These are phyloP conservation scores for Paraplagusia blochii DNA, from an alignment of 2,113 vertebrate genomes.

Conservation along the genomic window DNA sequence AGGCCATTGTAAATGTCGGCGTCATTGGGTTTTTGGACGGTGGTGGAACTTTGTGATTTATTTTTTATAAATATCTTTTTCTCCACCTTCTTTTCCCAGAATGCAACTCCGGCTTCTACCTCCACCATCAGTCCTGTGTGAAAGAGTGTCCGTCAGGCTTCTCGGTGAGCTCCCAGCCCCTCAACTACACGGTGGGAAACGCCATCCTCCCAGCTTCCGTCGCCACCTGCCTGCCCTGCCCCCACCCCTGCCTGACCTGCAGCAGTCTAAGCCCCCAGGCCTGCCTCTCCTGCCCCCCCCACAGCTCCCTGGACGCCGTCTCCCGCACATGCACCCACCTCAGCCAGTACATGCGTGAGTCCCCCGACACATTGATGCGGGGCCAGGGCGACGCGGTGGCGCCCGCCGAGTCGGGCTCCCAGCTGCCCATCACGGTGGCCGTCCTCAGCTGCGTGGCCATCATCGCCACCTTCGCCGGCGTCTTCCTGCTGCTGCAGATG, in stretches of 20 bases:
- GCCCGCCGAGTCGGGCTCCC: slow-evolving; percentile 53
- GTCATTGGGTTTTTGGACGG: no score
- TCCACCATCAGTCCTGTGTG: slow-evolving; percentile 88
- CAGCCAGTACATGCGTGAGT: slow-evolving; percentile 87
- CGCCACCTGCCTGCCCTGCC: slow-evolving; percentile 84
- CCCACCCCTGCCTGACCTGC: slow-evolving; percentile 85
- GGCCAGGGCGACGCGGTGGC: background rate
- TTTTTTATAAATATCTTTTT: slow-evolving; percentile 11
- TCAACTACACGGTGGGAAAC: slow-evolving; percentile 80
- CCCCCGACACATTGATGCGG: slow-evolving; percentile 67
- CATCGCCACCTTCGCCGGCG: slow-evolving; percentile 79
- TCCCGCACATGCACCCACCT: slow-evolving; percentile 83
- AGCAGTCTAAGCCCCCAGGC: slow-evolving; percentile 74
- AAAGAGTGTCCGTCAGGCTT: slow-evolving; percentile 84
- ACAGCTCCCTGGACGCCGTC: slow-evolving; percentile 81
- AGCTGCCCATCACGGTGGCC: slow-evolving; percentile 80
- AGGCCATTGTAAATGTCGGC: no score
- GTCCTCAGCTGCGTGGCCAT: slow-evolving; percentile 90
- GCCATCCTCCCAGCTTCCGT: slow-evolving; percentile 74
- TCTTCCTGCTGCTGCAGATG: slow-evolving; percentile 91
- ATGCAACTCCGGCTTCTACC: slow-evolving; percentile 86
- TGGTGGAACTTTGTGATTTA: no score
- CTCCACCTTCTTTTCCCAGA: slow-evolving; percentile 69
- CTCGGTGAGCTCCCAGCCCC: slow-evolving; percentile 67
- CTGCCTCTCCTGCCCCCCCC: slow-evolving; percentile 89